A percentile compares a stretch with the other conserved stretches of the same genome.
These are phyloP conservation scores for Nicator chloris DNA, from an alignment of 2,113 vertebrate species.

Conservation along the genomic window DNA sequence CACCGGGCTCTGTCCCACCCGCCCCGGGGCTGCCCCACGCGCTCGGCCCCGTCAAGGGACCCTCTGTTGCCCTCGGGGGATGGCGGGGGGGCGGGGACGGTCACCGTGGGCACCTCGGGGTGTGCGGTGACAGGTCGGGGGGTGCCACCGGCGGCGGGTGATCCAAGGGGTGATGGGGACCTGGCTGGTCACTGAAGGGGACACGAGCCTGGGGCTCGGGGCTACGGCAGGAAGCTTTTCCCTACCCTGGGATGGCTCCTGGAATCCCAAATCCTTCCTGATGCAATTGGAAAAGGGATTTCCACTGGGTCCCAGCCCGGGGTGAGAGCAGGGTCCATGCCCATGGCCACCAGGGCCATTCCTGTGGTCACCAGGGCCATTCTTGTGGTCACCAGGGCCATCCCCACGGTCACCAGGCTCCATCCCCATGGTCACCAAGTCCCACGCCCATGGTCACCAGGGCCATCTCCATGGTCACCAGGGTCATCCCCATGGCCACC, in stretches of 20 bases:
- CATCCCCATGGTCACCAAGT: too few relatives aligned
- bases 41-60: neutral
- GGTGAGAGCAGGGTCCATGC: neutral
- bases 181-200: fast-evolving
- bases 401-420: neutral
- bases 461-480: neutral
- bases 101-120: neutral
- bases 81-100: fast-evolving
- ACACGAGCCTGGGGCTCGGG: fast-evolving
- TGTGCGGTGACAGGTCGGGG: neutral
- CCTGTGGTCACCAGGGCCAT: fast-evolving
- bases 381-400: fast-evolving
- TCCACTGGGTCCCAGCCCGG: fast-evolving
- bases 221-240: fast-evolving
- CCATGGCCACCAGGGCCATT: fast-evolving
- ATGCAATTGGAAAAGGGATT: fast-evolving
- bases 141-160: neutral
- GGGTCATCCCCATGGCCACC: neutral
- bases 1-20: neutral
- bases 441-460: neutral
- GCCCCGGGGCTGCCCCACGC: neutral
- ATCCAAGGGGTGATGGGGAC: neutral
- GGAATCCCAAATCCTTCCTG: neutral
- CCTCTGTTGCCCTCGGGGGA: neutral
- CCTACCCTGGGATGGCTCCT: fast-evolving